A percentile compares a stretch with the other conserved stretches of the same genome.
phyloP scores from a whole-genome alignment of 1,140 invertebrate genomes.

The Solenopsis invicta region DNA sequence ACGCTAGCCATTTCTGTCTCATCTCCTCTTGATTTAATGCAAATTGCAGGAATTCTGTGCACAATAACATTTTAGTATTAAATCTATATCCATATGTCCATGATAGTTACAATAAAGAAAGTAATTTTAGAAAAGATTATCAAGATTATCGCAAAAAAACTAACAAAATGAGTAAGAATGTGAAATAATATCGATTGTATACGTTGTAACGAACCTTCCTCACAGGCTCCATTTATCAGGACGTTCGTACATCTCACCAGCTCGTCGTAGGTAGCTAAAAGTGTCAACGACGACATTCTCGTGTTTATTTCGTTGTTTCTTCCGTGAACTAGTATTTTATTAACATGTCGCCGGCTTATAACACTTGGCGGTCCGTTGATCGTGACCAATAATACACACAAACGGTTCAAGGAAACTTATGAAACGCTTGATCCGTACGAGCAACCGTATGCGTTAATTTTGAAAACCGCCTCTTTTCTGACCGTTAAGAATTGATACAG shows the following conservation, averaged over 20 bases:
- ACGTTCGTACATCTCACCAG: slow-evolving; percentile 90
- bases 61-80: neutral
- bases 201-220: slow-evolving; percentile 88
- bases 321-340: neutral
- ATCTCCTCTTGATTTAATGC: slow-evolving; percentile 91
- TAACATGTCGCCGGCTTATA: neutral
- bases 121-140: neutral
- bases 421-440: neutral
- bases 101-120: neutral
- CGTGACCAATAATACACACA: neutral
- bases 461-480: neutral
- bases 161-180: neutral
- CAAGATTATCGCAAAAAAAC: neutral
- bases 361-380: neutral
- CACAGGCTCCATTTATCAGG: slow-evolving; percentile 89
- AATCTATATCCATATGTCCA: neutral
- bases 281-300: slow-evolving; percentile 84
- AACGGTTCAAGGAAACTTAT: neutral
- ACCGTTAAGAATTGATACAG: slow-evolving; percentile 15
- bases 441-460: neutral
- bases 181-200: slow-evolving; percentile 53
- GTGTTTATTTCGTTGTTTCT: neutral
- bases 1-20: slow-evolving; percentile 89
- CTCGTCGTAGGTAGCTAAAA: slow-evolving; percentile 89
- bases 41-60: slow-evolving; percentile 91